Base-by-base conservation (phyloP, 2,888 invertebrate species). In the Phorcus lineatus region DNA sequence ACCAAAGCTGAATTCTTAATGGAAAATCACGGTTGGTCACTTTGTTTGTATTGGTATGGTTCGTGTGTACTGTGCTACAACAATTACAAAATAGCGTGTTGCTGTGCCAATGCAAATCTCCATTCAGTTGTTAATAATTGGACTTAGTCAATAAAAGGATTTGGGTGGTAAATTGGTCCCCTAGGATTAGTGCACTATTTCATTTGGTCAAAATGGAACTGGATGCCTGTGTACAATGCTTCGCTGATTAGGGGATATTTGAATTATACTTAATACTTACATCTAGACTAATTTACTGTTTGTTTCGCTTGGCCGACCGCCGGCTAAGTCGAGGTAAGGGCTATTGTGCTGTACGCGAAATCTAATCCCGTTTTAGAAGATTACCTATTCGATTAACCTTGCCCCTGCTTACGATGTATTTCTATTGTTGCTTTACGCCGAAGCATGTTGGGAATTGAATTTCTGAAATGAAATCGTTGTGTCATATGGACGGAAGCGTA, bases 181-280 rank as follows among this genome's bases (percentile, higher is more conserved):
- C 62, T 31, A 17, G 28, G 28, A 62, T 31, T 62, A 62, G 28
- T 62, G 24, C 62, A 62, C 62, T 17, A 24, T 31, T 62, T 24
- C 62, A 62, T 62, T 62, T 31, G 24, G 28, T 31, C 13, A 24
- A 28, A 62, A 28, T 62, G 62, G 24, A 28, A 17, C 62, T 62
- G n/a, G 62, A 62, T 62, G 62, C 62, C 62, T 62, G 11, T 62
- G 17, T 62, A 62, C 62, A 62, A 62, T 62, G 28, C 16, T 13
- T 31, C 28, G 24, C 16, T 62, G 62, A 62, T 62, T 62, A 62
- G 28, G 62, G 62, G 62, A 24, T 62, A 28, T 62, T 31, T 24
- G 62, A 62, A 62, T 28, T 62, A 62, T 62, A 62, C 24, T 62
- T 62, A 62, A 62, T 62, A 62, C 24, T 62, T 62, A 62, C 62